A percentile compares a stretch with the other conserved stretches of the same genome.
These are phyloP conservation scores for Megalonaias nervosa DNA, from an alignment of 1,140 invertebrate species.

Conservation along the genomic window DNA sequence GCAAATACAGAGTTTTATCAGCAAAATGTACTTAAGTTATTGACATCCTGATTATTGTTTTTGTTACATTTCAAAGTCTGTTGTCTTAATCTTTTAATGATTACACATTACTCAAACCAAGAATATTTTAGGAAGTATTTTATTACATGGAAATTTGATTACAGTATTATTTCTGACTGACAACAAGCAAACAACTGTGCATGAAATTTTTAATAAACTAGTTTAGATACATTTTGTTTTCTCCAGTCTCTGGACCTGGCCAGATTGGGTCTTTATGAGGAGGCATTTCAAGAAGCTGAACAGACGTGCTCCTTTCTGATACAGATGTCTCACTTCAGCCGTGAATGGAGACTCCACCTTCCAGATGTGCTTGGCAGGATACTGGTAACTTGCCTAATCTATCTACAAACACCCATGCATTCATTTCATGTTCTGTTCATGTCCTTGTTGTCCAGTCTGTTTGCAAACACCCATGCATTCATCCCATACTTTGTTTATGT, in stretches of 20 bases:
- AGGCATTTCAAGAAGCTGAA: slow-evolving; percentile 62
- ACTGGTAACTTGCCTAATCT: slow-evolving; percentile 49
- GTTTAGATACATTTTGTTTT: not conserved
- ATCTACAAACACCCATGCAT: not conserved
- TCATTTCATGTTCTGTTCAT: no score
- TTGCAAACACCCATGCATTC: no score
- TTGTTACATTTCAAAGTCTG: no score
- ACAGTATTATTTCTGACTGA: not conserved
- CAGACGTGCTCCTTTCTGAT: slow-evolving; percentile 63
- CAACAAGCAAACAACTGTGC: not conserved
- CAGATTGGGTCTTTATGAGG: slow-evolving; percentile 42
- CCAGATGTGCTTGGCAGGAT: slow-evolving; percentile 60
- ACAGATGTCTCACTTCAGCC: slow-evolving; percentile 61
- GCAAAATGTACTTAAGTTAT: no score
- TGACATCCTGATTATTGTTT: no score
- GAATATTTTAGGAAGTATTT: no score
- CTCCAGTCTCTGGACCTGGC: slow-evolving; percentile 62
- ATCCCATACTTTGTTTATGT: no score
- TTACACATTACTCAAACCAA: no score
- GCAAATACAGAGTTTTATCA: no score
- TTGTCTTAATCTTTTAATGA: no score
- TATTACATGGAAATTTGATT: not conserved
- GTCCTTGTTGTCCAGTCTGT: no score
- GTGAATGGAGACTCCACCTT: slow-evolving; percentile 66
- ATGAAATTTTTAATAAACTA: not conserved